Evolutionary conservation across 2,113 vertebrate genomes (phyloP).

Genomic region (Morone chrysops): DNA sequence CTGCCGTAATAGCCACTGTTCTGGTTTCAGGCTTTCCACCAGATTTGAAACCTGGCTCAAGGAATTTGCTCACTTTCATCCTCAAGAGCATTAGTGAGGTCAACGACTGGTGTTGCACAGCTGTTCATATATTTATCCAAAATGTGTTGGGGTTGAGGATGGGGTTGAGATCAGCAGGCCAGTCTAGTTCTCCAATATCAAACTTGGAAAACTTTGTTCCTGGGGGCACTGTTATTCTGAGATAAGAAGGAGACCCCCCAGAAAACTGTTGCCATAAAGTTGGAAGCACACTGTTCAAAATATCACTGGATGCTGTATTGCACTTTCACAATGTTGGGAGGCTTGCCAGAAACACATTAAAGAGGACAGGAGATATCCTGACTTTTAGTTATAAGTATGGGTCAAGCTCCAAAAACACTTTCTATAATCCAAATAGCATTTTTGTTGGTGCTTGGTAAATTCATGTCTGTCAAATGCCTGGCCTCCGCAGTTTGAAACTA

Average conservation of each 20-base stretch:
- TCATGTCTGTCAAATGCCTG: background rate
- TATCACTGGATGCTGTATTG: background rate
- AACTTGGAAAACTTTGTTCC: background rate
- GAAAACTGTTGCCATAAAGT: background rate
- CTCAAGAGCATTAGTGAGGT: no score
- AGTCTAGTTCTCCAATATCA: background rate
- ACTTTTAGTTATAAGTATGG: background rate
- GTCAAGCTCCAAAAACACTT: background rate
- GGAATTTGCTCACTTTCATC: no score
- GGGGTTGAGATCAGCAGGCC: background rate
- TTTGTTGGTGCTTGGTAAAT: background rate
- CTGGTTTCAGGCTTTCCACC: background rate
- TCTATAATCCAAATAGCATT: no score
- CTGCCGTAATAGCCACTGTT: background rate
- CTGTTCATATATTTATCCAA: background rate
- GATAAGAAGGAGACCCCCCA: background rate
- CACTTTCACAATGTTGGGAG: background rate
- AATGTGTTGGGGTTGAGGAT: background rate
- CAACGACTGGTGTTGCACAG: background rate
- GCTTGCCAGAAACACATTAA: background rate
- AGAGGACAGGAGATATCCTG: background rate
- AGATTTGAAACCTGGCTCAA: background rate
- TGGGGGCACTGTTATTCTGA: background rate
- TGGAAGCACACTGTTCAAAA: background rate
- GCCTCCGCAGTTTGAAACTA: no score